Conservation (phyloP, 2,888 invertebrate species). For the Himalopsyche tibetana region DNA sequence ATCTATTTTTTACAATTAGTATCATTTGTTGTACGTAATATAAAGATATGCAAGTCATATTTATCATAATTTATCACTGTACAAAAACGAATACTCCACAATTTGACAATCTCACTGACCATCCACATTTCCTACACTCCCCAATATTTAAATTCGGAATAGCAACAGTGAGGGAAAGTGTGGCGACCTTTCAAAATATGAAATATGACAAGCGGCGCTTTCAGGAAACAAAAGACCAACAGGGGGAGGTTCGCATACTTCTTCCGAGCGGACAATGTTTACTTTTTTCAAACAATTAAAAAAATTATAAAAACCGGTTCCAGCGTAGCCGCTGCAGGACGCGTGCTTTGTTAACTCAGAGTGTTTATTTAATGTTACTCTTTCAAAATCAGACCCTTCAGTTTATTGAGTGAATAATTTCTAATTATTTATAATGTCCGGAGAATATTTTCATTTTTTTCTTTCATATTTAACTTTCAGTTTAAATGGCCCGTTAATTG, state of each 20-base stretch:
- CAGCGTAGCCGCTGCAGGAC: constrained; percentile 44
- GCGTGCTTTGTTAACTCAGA: constrained; percentile 58
- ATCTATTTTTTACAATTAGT: no score
- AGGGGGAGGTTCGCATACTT: constrained; percentile 44
- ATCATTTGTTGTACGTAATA: no score
- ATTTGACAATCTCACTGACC: constrained; percentile 28
- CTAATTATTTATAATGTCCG: constrained; percentile 59
- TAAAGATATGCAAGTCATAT: no score
- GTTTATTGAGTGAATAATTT: constrained; percentile 63
- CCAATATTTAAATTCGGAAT: constrained; percentile 17
- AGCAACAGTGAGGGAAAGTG: constrained; percentile 12
- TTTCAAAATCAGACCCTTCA: constrained; percentile 54
- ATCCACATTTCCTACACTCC: constrained; percentile 22
- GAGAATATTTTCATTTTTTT: neutral
- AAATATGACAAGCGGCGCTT: constrained; percentile 50
- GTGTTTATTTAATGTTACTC: constrained; percentile 60
- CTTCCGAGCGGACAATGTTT: constrained; percentile 53
- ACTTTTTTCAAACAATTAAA: constrained; percentile 46
- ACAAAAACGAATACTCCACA: constrained; percentile 16
- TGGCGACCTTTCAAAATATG: constrained; percentile 51
- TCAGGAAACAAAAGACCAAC: constrained; percentile 53
- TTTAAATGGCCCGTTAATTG: constrained; percentile 40
- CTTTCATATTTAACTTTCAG: constrained; percentile 19
- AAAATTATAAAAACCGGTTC: constrained; percentile 60
- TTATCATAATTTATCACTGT: neutral